These are phyloP conservation scores for Enteromius argenteus DNA, from an alignment of 2,797 vertebrate species.

Conservation along the genomic window DNA sequence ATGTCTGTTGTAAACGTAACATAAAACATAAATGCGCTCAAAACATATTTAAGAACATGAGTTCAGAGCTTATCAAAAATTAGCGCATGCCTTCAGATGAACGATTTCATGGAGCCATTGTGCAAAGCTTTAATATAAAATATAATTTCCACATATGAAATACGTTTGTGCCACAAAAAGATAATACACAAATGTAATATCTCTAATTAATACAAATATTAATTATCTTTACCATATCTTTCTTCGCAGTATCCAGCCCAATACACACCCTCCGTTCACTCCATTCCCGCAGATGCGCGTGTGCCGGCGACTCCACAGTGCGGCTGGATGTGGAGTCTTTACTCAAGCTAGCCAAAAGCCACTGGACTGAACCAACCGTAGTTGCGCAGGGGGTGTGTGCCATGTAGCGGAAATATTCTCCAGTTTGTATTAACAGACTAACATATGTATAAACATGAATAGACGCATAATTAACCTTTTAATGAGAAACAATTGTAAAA, in stretches of 20 bases:
- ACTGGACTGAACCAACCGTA: conserved; percentile 60
- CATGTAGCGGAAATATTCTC: no score
- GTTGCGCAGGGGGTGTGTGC: not conserved
- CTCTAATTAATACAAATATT: not conserved
- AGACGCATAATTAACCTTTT: rapidly evolving
- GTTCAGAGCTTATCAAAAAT: not conserved
- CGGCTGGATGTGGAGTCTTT: conserved; percentile 43
- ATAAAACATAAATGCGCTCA: not conserved
- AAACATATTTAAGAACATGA: not conserved
- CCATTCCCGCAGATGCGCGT: conserved; percentile 36
- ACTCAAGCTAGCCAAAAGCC: conserved; percentile 71
- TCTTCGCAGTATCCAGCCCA: conserved; percentile 7
- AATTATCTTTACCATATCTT: conserved; percentile 15
- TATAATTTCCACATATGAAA: not conserved
- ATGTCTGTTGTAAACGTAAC: not conserved
- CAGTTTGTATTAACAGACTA: not conserved
- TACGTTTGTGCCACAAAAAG: not conserved
- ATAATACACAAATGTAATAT: not conserved
- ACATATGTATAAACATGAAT: not conserved
- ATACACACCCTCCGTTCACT: conserved; percentile 40
- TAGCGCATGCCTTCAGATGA: not conserved
- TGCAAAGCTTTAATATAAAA: not conserved
- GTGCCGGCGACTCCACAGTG: conserved; percentile 28
- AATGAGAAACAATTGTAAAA: rapidly evolving
- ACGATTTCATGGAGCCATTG: not conserved